These are phyloP conservation scores for Eupithecia insigniata DNA, from an alignment of 2,888 invertebrate species.

Conservation along the genomic window DNA sequence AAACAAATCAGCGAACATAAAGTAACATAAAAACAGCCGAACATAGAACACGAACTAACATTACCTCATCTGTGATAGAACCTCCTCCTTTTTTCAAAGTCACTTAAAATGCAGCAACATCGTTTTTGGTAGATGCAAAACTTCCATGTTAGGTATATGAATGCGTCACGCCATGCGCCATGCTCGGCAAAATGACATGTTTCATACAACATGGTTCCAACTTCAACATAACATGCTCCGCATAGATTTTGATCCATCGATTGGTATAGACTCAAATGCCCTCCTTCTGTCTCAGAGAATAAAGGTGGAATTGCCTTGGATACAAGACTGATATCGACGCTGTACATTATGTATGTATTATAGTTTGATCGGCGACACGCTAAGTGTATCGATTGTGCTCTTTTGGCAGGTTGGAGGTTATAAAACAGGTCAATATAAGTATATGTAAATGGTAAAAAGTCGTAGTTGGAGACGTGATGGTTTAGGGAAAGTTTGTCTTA, in stretches of 20 bases:
- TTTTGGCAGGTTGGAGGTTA: slow-evolving; percentile 1
- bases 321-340: not conserved
- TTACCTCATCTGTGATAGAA: too few relatives aligned
- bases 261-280: not conserved
- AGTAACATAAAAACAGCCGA: too few relatives aligned
- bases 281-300: not conserved
- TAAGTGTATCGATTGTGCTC: slow-evolving; percentile 20
- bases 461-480: not conserved
- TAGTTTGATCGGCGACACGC: slow-evolving; percentile 16
- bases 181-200: not conserved
- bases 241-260: not conserved
- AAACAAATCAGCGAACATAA: too few relatives aligned
- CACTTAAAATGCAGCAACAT: not conserved
- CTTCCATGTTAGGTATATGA: not conserved
- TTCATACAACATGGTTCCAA: not conserved
- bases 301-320: not conserved
- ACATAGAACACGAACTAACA: too few relatives aligned
- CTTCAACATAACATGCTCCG: not conserved
- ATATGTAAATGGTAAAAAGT: too few relatives aligned
- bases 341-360: not conserved
- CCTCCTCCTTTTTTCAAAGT: not conserved
- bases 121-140: not conserved
- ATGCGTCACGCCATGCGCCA: not conserved
- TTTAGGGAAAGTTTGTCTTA: not conserved
- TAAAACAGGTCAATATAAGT: not conserved